Evolutionary conservation across 2,888 invertebrate genomes (phyloP).

Genomic region (Drosophila yooni): DNA sequence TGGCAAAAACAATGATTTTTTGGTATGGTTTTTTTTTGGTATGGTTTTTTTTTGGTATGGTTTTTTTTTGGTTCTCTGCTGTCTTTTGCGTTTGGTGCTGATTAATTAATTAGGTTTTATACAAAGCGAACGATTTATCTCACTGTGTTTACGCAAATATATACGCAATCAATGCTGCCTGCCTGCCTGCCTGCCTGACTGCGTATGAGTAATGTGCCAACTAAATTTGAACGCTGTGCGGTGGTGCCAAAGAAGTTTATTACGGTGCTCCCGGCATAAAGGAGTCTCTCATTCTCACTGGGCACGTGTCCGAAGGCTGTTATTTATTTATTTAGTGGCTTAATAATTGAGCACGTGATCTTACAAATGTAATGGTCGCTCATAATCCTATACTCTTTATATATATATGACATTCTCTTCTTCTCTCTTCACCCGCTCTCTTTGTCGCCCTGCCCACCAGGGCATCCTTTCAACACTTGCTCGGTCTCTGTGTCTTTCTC

Average conservation of each 20-base stretch:
- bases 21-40: background rate
- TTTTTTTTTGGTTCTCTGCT: constrained; percentile 1
- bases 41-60: background rate
- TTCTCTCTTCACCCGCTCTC: too few species aligned
- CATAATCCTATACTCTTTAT: constrained; percentile 37
- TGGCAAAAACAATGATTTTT: background rate
- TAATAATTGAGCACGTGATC: constrained; percentile 80
- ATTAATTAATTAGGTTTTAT: constrained; percentile 70
- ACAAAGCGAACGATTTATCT: constrained; percentile 63
- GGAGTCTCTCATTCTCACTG: constrained; percentile 5
- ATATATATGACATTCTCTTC: background rate
- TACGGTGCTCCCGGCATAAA: constrained; percentile 15
- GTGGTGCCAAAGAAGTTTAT: constrained; percentile 38
- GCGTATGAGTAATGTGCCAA: constrained; percentile 76
- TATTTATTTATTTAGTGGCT: constrained; percentile 81
- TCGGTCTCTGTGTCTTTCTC: constrained; percentile 6
- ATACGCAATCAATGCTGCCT: constrained; percentile 25
- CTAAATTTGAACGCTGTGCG: constrained; percentile 38
- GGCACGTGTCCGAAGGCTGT: constrained; percentile 68
- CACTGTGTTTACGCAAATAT: constrained; percentile 51
- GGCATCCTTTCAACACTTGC: constrained; percentile 1
- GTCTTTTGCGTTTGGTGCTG: constrained; percentile 23
- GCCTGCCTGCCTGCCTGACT: background rate
- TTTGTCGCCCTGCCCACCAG: background rate
- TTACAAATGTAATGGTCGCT: constrained; percentile 70